phyloP scores from a whole-genome alignment of 2,888 invertebrate genomes.

The Himalopsyche tibetana region DNA sequence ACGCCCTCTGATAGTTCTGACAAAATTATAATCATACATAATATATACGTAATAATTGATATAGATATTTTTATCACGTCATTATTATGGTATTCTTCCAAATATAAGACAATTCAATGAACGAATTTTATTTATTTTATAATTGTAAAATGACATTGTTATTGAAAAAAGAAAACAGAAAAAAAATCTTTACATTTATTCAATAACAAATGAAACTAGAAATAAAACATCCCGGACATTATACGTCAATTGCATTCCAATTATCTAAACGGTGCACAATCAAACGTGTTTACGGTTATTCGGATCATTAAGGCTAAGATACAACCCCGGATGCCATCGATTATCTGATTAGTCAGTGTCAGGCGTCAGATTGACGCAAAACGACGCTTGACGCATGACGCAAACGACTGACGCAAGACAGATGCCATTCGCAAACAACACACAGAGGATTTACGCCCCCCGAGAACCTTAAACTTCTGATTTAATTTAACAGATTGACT shows the following conservation, averaged over 20 bases:
- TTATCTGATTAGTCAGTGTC: neutral
- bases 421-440: neutral
- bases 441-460: neutral
- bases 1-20: too few relatives aligned
- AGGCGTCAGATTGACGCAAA: conserved; percentile 15
- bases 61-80: too few relatives aligned
- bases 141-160: too few relatives aligned
- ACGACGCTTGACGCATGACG: conserved; percentile 31
- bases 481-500: neutral
- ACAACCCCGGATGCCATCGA: neutral
- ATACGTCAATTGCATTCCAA: neutral
- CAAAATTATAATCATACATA: too few relatives aligned
- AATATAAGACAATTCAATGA: too few relatives aligned
- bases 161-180: too few relatives aligned
- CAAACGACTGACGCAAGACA: neutral
- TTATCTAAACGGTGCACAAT: neutral
- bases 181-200: too few relatives aligned
- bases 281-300: neutral
- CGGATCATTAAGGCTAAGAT: conserved; percentile 7
- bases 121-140: too few relatives aligned
- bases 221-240: too few relatives aligned
- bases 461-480: neutral
- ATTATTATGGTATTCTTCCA: too few relatives aligned
- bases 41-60: too few relatives aligned
- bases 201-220: too few relatives aligned